These are phyloP conservation scores for Ericerus pela DNA, from an alignment of 1,140 invertebrate genomes.

Conservation along the genomic window DNA sequence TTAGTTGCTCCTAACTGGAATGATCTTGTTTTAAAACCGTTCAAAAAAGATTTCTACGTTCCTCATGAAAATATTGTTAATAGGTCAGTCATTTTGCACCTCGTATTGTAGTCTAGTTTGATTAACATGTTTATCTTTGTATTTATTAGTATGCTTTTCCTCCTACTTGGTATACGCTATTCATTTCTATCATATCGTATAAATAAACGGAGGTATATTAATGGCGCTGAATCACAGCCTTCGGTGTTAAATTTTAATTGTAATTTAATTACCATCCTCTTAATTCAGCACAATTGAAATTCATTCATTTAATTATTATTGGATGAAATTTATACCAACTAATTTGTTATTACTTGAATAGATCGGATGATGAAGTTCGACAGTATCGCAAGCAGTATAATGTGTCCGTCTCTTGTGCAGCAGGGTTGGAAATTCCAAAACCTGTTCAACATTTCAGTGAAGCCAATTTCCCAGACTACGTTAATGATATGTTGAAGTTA, in stretches of 20 bases:
- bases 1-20: constrained; percentile 68
- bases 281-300: not conserved
- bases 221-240: not conserved
- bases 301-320: not conserved
- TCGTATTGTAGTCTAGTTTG: not conserved
- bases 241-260: not conserved
- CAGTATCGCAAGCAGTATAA: constrained; percentile 16
- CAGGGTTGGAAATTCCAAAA: constrained; percentile 45
- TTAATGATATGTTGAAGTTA: constrained; percentile 37
- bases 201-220: constrained; percentile 11
- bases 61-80: constrained; percentile 40
- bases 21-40: constrained; percentile 54
- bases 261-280: constrained; percentile 5
- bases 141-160: no score
- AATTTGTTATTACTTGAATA: constrained; percentile 15
- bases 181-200: not conserved
- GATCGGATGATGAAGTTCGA: constrained; percentile 18
- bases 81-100: constrained; percentile 29
- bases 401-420: constrained; percentile 40
- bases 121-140: no score
- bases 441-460: constrained; percentile 68
- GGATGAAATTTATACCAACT: no score
- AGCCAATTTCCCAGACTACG: constrained; percentile 61
- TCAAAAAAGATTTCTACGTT: constrained; percentile 90
- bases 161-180: constrained; percentile 6